phyloP scores from a whole-genome alignment of 2,113 vertebrate genomes.

The Solea senegalensis region DNA sequence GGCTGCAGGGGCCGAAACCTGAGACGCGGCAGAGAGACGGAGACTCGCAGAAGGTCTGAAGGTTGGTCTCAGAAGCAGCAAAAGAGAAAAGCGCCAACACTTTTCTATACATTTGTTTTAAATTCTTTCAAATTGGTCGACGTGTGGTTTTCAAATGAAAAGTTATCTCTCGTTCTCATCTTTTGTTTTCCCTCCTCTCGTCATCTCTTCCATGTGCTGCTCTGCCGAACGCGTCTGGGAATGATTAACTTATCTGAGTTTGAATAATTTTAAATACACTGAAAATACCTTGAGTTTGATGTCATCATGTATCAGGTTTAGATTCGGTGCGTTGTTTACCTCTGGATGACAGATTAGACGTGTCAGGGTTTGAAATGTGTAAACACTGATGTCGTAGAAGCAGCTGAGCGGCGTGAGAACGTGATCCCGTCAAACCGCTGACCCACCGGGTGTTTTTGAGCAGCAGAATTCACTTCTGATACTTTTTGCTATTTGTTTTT shows the following conservation, averaged over 20 bases:
- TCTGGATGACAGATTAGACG: too few relatives aligned
- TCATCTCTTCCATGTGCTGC: neutral
- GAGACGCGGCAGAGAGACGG: slow-evolving; percentile 15
- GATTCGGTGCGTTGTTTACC: too few relatives aligned
- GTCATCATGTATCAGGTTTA: too few relatives aligned
- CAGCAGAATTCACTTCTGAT: too few relatives aligned
- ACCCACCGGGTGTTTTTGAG: too few relatives aligned
- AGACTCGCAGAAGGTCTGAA: neutral
- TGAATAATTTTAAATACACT: neutral
- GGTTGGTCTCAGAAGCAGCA: slow-evolving; percentile 6
- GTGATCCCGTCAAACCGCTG: too few relatives aligned
- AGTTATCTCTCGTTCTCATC: neutral
- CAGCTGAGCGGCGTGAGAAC: too few relatives aligned
- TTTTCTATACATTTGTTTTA: slow-evolving; percentile 2
- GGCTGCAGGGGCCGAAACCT: neutral
- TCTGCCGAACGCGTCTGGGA: neutral
- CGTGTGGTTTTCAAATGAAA: slow-evolving; percentile 1
- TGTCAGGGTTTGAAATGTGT: too few relatives aligned
- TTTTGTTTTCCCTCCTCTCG: too few relatives aligned
- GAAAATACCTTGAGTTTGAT: neutral
- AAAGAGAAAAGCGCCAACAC: slow-evolving; percentile 37
- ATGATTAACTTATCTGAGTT: neutral
- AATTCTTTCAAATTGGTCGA: neutral
- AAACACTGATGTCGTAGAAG: too few relatives aligned
- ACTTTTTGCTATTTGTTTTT: too few relatives aligned